phyloP scores from a whole-genome alignment of 35 echinoderm and acorn worm genomes.

The Ptychodera flava region DNA sequence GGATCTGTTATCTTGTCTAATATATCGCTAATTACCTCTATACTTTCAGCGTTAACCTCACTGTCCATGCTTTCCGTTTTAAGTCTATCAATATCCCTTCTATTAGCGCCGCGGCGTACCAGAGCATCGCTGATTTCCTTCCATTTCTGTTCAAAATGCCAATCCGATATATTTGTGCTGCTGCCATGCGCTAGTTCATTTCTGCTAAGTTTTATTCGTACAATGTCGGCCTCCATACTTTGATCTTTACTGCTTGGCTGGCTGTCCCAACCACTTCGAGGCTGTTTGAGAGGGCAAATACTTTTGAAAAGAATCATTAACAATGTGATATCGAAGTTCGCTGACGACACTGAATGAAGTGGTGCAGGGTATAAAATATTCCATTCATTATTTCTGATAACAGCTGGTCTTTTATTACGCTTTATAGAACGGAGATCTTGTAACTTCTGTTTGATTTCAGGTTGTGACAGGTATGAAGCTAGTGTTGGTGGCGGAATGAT shows the following conservation, averaged over 20 bases:
- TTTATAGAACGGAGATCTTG: not conserved
- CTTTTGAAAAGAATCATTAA: not conserved
- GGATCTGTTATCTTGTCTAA: too few relatives aligned
- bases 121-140: not conserved
- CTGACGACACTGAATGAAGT: not conserved
- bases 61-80: not conserved
- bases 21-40: too few relatives aligned
- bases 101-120: not conserved
- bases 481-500: not conserved
- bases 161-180: not conserved
- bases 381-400: not conserved
- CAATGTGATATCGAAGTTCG: not conserved
- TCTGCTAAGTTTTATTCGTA: not conserved
- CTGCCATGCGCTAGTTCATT: not conserved
- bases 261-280: not conserved
- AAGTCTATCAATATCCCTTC: not conserved
- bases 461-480: not conserved
- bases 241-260: not conserved
- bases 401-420: too few relatives aligned
- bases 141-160: too few relatives aligned
- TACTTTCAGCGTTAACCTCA: too few relatives aligned
- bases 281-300: not conserved
- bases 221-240: not conserved
- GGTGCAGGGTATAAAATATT: not conserved
- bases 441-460: not conserved